A percentile compares a stretch with the other conserved stretches of the same genome.
phyloP scores from a whole-genome alignment of 2,113 vertebrate genomes.

The Phrynosoma blainvillii region DNA sequence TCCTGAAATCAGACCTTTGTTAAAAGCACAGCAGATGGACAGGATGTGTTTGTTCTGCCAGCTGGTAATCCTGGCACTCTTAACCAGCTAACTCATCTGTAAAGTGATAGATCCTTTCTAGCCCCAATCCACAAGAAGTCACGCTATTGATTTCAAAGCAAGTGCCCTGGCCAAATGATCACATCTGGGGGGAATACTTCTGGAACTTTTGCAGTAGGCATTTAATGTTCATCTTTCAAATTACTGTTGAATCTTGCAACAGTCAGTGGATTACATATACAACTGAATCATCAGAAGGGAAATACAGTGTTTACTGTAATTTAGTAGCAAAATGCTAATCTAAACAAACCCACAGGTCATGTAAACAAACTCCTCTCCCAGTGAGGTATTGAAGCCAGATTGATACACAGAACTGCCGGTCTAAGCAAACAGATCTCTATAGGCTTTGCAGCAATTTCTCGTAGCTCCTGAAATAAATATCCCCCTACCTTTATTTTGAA shows the following conservation, averaged over 20 bases:
- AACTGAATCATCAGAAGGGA: background rate
- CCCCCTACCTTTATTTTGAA: background rate
- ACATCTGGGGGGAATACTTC: background rate
- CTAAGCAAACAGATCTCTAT: background rate
- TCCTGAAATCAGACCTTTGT: background rate
- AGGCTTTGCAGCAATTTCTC: background rate
- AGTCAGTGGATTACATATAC: background rate
- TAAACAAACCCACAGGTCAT: background rate
- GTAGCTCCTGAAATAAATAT: background rate
- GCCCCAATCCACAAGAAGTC: background rate
- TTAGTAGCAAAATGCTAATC: background rate
- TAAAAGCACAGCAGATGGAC: background rate
- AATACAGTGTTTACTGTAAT: background rate
- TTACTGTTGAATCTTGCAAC: background rate
- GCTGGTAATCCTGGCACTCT: background rate
- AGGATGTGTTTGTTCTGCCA: background rate
- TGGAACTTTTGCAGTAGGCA: no score
- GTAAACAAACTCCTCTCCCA: background rate
- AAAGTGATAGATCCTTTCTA: background rate
- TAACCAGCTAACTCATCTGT: no score
- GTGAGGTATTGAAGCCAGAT: background rate
- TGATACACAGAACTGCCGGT: background rate
- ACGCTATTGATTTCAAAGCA: background rate
- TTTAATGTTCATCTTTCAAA: background rate
- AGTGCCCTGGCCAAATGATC: background rate